These are phyloP conservation scores for Hemitrygon akajei DNA, from an alignment of 2,797 vertebrate species.

Conservation along the genomic window DNA sequence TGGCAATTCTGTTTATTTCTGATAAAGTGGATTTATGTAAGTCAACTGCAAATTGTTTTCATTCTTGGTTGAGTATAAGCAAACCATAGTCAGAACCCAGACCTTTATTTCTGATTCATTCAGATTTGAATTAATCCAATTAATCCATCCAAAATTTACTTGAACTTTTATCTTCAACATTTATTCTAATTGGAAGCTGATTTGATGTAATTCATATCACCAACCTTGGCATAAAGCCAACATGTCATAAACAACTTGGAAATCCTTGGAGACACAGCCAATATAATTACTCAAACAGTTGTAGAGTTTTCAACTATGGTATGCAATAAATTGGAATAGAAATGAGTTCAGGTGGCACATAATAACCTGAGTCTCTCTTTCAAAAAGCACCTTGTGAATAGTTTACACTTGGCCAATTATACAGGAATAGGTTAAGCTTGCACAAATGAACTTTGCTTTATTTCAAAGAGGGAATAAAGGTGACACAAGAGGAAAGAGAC, in stretches of 20 bases:
- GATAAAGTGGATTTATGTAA: background rate
- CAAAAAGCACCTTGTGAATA: background rate
- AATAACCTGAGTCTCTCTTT: background rate
- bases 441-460: background rate
- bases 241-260: background rate
- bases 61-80: background rate
- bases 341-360: background rate
- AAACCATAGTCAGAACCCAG: background rate
- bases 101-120: background rate
- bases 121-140: background rate
- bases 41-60: background rate
- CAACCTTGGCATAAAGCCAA: background rate
- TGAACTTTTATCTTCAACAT: background rate
- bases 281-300: background rate
- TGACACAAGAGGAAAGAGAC: background rate
- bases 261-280: background rate
- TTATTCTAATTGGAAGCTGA: background rate
- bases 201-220: background rate
- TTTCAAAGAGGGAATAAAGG: background rate
- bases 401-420: constrained; percentile 8
- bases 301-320: background rate
- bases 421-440: background rate
- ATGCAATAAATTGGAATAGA: background rate
- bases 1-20: background rate
- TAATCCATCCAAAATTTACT: background rate